Percentiles rank a stretch among this genome's conserved stretches.
Conservation (phyloP, 2,888 invertebrate genomes). For the Aromia moschata region DNA sequence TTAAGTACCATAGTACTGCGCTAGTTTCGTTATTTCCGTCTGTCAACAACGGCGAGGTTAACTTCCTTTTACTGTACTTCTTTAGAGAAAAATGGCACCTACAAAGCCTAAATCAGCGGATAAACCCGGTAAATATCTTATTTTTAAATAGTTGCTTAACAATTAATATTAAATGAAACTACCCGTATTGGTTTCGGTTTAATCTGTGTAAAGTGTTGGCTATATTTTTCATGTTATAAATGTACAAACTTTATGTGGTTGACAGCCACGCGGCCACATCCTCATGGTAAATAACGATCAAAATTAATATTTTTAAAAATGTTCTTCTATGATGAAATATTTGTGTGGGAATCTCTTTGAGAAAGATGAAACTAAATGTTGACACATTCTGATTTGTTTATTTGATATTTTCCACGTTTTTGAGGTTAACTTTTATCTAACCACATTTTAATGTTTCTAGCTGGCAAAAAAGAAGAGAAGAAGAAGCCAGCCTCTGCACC, state of each 20-base stretch:
- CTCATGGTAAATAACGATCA: conserved; percentile 28
- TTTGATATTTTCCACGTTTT: conserved; percentile 1
- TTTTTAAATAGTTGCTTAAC: conserved; percentile 3
- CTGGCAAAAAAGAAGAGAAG: conserved; percentile 67
- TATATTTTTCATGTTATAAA: not conserved
- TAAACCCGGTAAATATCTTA: conserved; percentile 77
- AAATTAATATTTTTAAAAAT: not conserved
- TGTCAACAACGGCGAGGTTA: conserved; percentile 28
- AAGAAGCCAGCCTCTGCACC: conserved; percentile 63
- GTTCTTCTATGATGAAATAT: conserved; percentile 61
- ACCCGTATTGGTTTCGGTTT: not conserved
- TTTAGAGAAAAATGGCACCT: conserved; percentile 78
- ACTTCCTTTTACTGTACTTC: conserved; percentile 56
- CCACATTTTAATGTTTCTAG: conserved; percentile 39
- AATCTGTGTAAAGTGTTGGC: conserved; percentile 5
- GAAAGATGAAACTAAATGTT: conserved; percentile 43
- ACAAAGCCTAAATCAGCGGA: conserved; percentile 82
- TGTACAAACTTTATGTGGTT: not conserved
- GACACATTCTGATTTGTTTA: conserved; percentile 45
- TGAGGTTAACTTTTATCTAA: conserved; percentile 19
- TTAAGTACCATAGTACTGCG: conserved; percentile 1
- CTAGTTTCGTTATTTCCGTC: conserved; percentile 8
- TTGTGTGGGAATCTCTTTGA: conserved; percentile 72
- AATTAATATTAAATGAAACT: not conserved
- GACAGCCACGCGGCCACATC: conserved; percentile 48